Evolutionary conservation across 2,888 invertebrate species (phyloP), one percentile per base, ranked within the genome.

Genomic region (Limnephilus marmoratus): DNA sequence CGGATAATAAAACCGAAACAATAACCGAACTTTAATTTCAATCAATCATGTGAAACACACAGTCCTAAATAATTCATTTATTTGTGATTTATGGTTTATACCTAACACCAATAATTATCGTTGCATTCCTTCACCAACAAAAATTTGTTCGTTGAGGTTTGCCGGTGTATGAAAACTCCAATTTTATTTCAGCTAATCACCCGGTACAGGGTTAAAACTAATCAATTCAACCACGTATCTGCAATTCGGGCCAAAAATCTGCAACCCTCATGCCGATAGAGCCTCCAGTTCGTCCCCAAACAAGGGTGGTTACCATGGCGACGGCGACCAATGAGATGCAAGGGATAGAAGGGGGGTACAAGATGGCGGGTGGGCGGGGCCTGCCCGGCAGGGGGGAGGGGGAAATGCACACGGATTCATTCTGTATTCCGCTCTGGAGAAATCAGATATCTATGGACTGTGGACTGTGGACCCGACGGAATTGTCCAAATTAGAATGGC

Each of bases 301-400:
- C 81, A 88, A 88, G 86, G 92, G 90, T 53, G 82, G 93, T 93
- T 85, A n/a, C 91, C 93, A 93, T 93, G 93, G 83, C 93, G 90
- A 93, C 93, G 81, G 91, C 90, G 92, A 90, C 93, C 93, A 93
- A 93, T 93, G 93, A 93, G 93, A 93, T 93, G 93, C 93, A 93
- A 90, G 92, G 92, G 92, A 81, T 89, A 92, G 80, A 81, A 85
- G 87, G 83, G 90, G 91, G 91, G 90, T 49, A 91, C 93, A 93
- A 93, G 91, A 93, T 93, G 93, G 93, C 93, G 93, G 86, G 87
- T 87, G 91, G 93, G 93, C 91, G 92, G 83, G 90, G 92, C 90
- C 41, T 91, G 31, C 81, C 31, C 82, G 13, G 18, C 31, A 15
- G 45, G 45, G 37, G 37, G 45, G 34, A 81, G 81, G 85, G 85